These are phyloP conservation scores for Cerceris ruficornis DNA, from an alignment of 2,888 invertebrate genomes.

Conservation along the genomic window DNA sequence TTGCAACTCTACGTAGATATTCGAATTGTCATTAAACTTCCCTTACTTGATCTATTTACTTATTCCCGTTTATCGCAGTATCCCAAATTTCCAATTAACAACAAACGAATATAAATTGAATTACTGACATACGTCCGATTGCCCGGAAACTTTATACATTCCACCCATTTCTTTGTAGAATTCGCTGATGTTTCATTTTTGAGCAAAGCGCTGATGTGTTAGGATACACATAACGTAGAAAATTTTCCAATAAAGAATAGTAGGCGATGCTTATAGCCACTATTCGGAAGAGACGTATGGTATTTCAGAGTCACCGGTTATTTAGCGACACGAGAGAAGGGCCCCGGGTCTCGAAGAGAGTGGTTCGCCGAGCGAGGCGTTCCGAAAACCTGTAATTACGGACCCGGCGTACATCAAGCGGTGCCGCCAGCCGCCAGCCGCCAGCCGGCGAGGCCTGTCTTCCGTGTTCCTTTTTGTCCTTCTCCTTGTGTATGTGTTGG, in stretches of 20 bases:
- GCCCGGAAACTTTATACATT: too few species aligned
- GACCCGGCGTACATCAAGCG: constrained; percentile 81
- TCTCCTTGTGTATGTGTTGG: constrained; percentile 12
- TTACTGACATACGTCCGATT: too few species aligned
- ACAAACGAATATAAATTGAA: too few species aligned
- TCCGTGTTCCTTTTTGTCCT: constrained; percentile 62
- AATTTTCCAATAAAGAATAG: background rate
- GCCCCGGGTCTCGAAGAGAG: constrained; percentile 77
- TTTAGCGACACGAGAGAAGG: constrained; percentile 77
- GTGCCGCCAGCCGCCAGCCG: constrained; percentile 76
- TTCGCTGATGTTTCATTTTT: too few species aligned
- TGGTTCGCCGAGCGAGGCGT: constrained; percentile 72
- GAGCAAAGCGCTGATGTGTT: background rate
- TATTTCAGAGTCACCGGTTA: constrained; percentile 60
- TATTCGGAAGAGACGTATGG: constrained; percentile 46
- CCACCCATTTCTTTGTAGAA: too few species aligned
- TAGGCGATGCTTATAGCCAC: constrained; percentile 8
- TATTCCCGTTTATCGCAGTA: too few species aligned
- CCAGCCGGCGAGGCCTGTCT: constrained; percentile 65
- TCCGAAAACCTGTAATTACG: constrained; percentile 81
- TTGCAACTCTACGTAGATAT: too few species aligned
- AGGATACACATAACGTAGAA: background rate
- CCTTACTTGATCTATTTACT: too few species aligned
- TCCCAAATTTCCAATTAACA: too few species aligned
- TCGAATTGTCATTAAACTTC: too few species aligned